A percentile compares a stretch with the other conserved stretches of the same genome.
These are phyloP conservation scores for Mormyrus iriodes DNA, from an alignment of 2,113 vertebrate species.

Conservation along the genomic window DNA sequence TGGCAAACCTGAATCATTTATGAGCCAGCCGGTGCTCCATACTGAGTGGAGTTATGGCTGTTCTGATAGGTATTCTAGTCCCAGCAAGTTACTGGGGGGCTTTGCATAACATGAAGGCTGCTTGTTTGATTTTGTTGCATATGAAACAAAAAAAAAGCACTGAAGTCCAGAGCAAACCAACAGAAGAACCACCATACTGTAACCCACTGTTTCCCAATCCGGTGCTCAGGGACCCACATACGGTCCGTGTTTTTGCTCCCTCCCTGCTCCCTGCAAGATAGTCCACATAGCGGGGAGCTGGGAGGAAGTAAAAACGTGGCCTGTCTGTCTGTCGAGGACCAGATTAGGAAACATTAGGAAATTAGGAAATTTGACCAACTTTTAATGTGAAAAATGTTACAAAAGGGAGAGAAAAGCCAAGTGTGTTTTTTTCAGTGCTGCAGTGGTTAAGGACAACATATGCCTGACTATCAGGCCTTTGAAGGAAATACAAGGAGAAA, in stretches of 20 bases:
- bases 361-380: not conserved
- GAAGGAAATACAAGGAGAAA: not conserved
- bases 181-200: not conserved
- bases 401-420: not conserved
- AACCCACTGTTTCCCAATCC: not conserved
- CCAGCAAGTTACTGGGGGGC: not conserved
- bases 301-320: not conserved
- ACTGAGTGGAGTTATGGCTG: not conserved
- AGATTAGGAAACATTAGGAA: too few relatives aligned
- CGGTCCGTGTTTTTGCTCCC: not conserved
- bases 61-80: not conserved
- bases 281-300: not conserved
- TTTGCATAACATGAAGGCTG: not conserved
- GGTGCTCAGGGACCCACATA: not conserved
- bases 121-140: not conserved
- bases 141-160: not conserved
- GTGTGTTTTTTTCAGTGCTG: not conserved
- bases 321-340: not conserved
- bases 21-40: not conserved
- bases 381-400: not conserved
- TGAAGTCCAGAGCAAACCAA: not conserved
- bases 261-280: not conserved
- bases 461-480: not conserved
- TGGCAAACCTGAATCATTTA: not conserved
- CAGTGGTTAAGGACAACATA: not conserved